Conservation (phyloP, 2,888 invertebrate genomes). For the Apamea anceps region DNA sequence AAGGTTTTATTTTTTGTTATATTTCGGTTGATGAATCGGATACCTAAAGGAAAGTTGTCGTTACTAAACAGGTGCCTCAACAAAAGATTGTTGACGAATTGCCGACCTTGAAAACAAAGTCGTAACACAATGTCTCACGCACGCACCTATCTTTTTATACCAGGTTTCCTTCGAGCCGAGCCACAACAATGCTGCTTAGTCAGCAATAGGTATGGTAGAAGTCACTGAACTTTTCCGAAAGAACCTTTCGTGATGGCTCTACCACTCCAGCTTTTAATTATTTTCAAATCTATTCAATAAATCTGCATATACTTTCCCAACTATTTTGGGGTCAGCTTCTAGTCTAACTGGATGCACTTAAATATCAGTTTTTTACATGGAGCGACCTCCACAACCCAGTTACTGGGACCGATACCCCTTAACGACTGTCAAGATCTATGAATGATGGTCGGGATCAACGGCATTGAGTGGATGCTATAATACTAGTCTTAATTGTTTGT, state of each 20-base stretch:
- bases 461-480: not conserved
- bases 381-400: too few species aligned
- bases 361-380: too few species aligned
- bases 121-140: not conserved
- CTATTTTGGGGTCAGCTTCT: not conserved
- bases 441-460: not conserved
- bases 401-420: not conserved
- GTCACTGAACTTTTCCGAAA: not conserved
- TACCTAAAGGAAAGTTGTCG: not conserved
- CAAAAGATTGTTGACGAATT: not conserved
- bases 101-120: not conserved
- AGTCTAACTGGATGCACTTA: not conserved
- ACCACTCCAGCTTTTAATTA: not conserved
- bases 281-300: not conserved
- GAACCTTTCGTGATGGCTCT: not conserved
- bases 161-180: too few species aligned
- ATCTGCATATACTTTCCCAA: too few species aligned
- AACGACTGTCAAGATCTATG: not conserved
- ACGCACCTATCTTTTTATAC: not conserved
- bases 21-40: not conserved
- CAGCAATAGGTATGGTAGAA: not conserved
- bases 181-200: not conserved
- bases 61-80: not conserved
- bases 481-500: not conserved
- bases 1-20: not conserved